Evolutionary conservation across 2,113 vertebrate genomes (phyloP), one percentile per base, ranked within the genome.

Genomic region (Xenus cinereus): DNA sequence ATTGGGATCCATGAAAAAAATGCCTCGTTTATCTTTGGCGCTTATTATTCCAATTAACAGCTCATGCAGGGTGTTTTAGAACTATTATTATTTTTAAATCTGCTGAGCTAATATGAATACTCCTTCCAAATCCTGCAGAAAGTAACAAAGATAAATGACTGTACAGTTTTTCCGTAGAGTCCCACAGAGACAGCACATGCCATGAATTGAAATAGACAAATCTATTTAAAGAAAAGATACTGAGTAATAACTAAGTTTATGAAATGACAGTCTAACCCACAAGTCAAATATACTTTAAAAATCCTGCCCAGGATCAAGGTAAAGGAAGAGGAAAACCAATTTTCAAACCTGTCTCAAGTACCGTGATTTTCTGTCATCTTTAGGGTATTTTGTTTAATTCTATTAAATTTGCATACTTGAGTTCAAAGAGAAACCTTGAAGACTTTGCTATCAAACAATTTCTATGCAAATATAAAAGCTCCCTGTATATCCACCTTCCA

Each of bases 41-140:
- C 14, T 7, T 83, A 35, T 87, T 95, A 88, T 83, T 94, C 54
- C 82, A 80, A 43, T 96, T 88, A 96, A 71, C 46, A 87, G 37
- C 33, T 84, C 41, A 50, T 30, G 12, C 12, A 39, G 13, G 41
- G 39, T 91, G 17, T 69, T 93, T 87, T 71, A 56, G n/a, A 82
- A 33, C 28, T 85, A 54, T 67, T 91, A 71, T 21, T 90, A 64
- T 83, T 96, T 85, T 90, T 30, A 90, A 90, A 81, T 90, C 46
- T 92, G 59, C 59, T 91, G 75, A 80, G 46, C 32, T 92, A 88
- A 80, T 93, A 35, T 50, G 50, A 62, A 88, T 80, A 26, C 28
- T 85, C 8, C 6, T 88, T 93, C 67, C 30, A 96, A 74, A 88
- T 94, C 14, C 68, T 80, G 46, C 59, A 80, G 41, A 80, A 93